Evolutionary conservation across 2,797 vertebrate genomes (phyloP).

Genomic region (Garrulus glandarius): DNA sequence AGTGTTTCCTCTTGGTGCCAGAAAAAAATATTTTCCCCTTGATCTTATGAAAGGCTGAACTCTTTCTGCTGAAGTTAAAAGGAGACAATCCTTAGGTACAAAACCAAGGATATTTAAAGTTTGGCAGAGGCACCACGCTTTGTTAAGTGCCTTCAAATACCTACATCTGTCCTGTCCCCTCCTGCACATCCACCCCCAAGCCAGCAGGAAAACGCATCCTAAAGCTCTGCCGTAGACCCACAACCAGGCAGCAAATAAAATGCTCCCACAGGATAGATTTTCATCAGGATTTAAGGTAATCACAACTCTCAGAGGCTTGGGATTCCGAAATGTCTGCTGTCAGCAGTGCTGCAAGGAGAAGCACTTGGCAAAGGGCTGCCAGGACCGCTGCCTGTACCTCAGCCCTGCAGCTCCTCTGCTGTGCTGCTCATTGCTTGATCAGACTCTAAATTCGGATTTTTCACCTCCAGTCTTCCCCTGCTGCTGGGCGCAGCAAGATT

Average conservation of each 20-base stretch:
- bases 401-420: not conserved
- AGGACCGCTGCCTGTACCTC: not conserved
- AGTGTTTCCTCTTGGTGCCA: not conserved
- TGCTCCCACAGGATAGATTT: not conserved
- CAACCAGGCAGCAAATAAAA: not conserved
- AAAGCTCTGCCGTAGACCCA: not conserved
- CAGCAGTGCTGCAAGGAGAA: not conserved
- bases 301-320: not conserved
- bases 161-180: accelerated
- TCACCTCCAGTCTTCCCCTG: not conserved
- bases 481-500: not conserved
- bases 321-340: not conserved
- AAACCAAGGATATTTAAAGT: not conserved
- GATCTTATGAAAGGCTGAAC: not conserved
- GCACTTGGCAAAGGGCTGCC: not conserved
- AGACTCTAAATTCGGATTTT: not conserved
- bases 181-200: not conserved
- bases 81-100: not conserved
- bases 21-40: not conserved
- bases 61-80: not conserved
- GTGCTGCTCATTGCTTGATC: not conserved
- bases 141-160: not conserved
- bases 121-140: not conserved
- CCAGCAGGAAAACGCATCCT: not conserved
- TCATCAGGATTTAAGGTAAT: not conserved